Conservation (phyloP, 2,113 vertebrate species). For the Campylomormyrus tamandua region DNA sequence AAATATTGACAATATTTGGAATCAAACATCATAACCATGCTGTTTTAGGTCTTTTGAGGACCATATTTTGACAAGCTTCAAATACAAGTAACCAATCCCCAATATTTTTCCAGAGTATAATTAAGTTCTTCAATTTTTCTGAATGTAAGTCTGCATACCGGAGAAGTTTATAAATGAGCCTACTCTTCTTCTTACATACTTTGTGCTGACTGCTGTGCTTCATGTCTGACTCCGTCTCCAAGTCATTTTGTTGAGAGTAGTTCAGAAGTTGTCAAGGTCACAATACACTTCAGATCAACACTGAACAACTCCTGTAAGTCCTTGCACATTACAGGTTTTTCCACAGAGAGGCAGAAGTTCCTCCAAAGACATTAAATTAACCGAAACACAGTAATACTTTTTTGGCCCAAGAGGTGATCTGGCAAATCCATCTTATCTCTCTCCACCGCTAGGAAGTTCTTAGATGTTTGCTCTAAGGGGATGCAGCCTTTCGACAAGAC, state of each 20-base stretch:
- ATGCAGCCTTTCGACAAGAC: not conserved
- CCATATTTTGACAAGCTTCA: constrained; percentile 25
- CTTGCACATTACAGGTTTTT: not conserved
- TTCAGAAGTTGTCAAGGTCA: not conserved
- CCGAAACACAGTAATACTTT: not conserved
- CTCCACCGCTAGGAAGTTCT: not conserved
- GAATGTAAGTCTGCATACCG: constrained; percentile 5
- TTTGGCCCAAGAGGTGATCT: not conserved
- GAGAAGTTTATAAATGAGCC: constrained; percentile 2
- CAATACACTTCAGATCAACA: not conserved
- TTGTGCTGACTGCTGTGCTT: not conserved
- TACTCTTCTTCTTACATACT: not conserved
- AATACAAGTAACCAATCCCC: constrained; percentile 37
- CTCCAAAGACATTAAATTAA: not conserved
- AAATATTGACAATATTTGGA: constrained; percentile 18
- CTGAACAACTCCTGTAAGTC: not conserved
- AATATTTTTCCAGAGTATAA: constrained; percentile 28
- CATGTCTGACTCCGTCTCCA: not conserved
- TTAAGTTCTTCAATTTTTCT: constrained; percentile 22
- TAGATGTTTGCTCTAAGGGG: not conserved
- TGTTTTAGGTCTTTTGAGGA: constrained; percentile 21
- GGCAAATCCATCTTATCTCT: not conserved
- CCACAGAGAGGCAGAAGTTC: not conserved
- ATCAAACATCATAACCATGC: constrained; percentile 18
- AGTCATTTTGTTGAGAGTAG: not conserved